Conservation (phyloP, 2,888 invertebrate species). For the Drosophila maculinotata region DNA sequence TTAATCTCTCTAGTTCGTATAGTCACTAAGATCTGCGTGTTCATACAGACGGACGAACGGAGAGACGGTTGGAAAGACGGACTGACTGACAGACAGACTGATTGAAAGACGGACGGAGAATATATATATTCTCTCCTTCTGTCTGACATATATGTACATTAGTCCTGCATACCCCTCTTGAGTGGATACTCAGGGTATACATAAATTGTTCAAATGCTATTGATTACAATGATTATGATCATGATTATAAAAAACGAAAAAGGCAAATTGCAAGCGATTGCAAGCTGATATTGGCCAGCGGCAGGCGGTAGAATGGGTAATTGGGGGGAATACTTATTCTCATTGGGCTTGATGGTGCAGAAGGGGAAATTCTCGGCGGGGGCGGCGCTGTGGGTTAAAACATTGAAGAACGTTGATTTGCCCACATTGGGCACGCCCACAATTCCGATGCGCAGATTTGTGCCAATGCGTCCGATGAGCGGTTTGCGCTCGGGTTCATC, state of each 20-base stretch:
- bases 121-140: no score
- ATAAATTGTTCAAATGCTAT: conserved; percentile 42
- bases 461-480: conserved; percentile 97
- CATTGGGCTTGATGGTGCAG: conserved; percentile 99
- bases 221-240: conserved; percentile 78
- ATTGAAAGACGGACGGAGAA: no score
- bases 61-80: no score
- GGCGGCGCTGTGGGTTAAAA: conserved; percentile 98
- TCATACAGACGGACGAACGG: no score
- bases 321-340: conserved; percentile 94
- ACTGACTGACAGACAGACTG: no score
- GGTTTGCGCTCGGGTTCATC: conserved; percentile 95
- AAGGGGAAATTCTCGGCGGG: conserved; percentile 99
- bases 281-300: conserved; percentile 28
- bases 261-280: conserved; percentile 41
- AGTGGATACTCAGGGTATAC: no score
- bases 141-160: no score
- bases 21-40: no score
- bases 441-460: conserved; percentile 98
- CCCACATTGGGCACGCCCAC: conserved; percentile 98
- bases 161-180: no score
- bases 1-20: no score
- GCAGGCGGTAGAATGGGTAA: conserved; percentile 42
- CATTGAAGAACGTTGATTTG: conserved; percentile 99
- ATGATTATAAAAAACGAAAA: no score